Conservation (phyloP, 2,888 invertebrate genomes). For the Lottia gigantea region DNA sequence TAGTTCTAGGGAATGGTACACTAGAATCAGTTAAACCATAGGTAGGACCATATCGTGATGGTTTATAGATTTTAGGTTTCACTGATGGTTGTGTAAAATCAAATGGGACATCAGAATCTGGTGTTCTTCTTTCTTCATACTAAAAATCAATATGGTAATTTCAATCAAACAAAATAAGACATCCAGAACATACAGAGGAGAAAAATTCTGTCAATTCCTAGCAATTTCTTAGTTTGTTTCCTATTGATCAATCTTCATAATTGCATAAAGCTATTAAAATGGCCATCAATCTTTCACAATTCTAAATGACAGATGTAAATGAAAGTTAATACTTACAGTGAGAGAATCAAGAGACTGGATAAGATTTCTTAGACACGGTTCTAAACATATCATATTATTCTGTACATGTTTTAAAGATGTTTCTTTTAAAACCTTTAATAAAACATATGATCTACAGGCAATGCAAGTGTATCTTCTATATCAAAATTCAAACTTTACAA, state of each 20-base stretch:
- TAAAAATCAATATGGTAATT: neutral
- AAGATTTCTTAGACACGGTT: slow-evolving; percentile 84
- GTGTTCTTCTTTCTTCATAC: slow-evolving; percentile 46
- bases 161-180: no score
- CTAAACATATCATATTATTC: slow-evolving; percentile 86
- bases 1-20: slow-evolving; percentile 93
- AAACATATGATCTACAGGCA: no score
- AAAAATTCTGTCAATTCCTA: no score
- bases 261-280: no score
- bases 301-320: no score
- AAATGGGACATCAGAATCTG: slow-evolving; percentile 51
- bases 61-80: slow-evolving; percentile 23
- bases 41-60: slow-evolving; percentile 14
- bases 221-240: no score
- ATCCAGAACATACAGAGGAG: no score
- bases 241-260: no score
- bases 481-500: no score
- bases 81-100: slow-evolving; percentile 27
- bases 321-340: slow-evolving; percentile 33
- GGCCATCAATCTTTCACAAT: no score
- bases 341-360: slow-evolving; percentile 73
- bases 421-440: slow-evolving; percentile 73
- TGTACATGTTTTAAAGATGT: slow-evolving; percentile 79
- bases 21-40: slow-evolving; percentile 73
- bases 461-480: no score